These are phyloP conservation scores for Pardalotus punctatus DNA, from an alignment of 2,113 vertebrate species.

Conservation along the genomic window DNA sequence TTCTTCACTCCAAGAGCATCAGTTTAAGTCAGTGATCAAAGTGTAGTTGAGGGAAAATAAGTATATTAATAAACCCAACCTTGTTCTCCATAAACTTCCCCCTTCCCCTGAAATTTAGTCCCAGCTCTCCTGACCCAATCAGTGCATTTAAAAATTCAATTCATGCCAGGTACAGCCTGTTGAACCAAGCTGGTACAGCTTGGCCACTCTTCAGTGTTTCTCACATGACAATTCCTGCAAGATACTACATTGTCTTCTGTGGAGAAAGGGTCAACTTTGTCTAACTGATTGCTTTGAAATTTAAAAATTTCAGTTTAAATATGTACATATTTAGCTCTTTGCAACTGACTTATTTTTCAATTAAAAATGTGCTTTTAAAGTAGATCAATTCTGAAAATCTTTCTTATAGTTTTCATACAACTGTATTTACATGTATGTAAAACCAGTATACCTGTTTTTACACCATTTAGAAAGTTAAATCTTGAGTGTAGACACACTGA, in stretches of 20 bases:
- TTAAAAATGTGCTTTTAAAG: neutral
- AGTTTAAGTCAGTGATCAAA: slow-evolving; percentile 24
- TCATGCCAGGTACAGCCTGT: neutral
- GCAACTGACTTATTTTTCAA: neutral
- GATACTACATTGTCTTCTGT: neutral
- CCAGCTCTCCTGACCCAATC: neutral
- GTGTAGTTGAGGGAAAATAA: neutral
- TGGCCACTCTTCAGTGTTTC: neutral
- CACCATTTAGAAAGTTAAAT: neutral
- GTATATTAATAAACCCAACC: neutral
- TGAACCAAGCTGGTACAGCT: neutral
- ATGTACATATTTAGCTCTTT: neutral
- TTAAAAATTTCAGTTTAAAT: neutral
- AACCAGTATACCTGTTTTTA: neutral
- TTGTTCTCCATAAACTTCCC: neutral
- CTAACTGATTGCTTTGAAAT: neutral
- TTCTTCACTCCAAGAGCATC: slow-evolving; percentile 51
- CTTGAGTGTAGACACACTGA: neutral
- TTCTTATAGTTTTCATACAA: neutral
- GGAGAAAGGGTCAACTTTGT: neutral
- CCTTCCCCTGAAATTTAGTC: neutral
- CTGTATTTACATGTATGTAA: neutral
- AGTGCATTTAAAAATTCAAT: neutral
- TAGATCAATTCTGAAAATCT: neutral
- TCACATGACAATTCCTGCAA: neutral